A percentile compares a stretch with the other conserved stretches of the same genome.
Evolutionary conservation across 2,797 vertebrate species (phyloP).

Genomic region (Sebastes aleutianus): DNA sequence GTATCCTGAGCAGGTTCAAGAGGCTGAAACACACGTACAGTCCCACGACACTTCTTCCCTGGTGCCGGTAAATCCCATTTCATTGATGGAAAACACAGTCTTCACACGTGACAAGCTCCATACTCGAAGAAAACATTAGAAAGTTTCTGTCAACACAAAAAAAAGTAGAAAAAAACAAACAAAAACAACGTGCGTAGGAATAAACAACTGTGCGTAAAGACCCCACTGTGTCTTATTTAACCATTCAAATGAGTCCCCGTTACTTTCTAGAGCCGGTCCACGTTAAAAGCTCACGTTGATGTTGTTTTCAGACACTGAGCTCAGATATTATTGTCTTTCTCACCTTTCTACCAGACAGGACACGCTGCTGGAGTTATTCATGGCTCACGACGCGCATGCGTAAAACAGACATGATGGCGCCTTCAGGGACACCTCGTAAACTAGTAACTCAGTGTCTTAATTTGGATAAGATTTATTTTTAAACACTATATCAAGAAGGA

Average conservation of each 20-base stretch:
- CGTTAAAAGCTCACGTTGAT: neutral
- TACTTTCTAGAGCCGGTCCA: neutral
- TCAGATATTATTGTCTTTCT: constrained; percentile 48
- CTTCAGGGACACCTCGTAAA: constrained; percentile 61
- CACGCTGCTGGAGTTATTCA: constrained; percentile 38
- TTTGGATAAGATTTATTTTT: constrained; percentile 6
- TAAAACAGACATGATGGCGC: constrained; percentile 29
- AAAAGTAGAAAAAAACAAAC: neutral
- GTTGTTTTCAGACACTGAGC: constrained; percentile 5
- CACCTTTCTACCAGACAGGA: constrained; percentile 43
- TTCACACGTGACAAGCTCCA: constrained; percentile 51
- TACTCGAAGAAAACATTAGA: neutral
- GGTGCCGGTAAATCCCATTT: constrained; percentile 73
- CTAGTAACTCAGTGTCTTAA: neutral
- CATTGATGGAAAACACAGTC: constrained; percentile 43
- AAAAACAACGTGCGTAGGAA: constrained; percentile 9
- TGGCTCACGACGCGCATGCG: constrained; percentile 66
- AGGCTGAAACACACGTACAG: constrained; percentile 51
- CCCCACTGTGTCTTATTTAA: no score
- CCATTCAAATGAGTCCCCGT: neutral
- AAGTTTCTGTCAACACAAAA: constrained; percentile 27
- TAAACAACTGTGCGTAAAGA: constrained; percentile 12
- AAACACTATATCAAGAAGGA: neutral
- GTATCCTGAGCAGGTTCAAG: constrained; percentile 44
- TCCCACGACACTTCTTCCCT: constrained; percentile 60